Evolutionary conservation across 2,888 invertebrate genomes (phyloP).

Genomic region (Catocala fraxini): DNA sequence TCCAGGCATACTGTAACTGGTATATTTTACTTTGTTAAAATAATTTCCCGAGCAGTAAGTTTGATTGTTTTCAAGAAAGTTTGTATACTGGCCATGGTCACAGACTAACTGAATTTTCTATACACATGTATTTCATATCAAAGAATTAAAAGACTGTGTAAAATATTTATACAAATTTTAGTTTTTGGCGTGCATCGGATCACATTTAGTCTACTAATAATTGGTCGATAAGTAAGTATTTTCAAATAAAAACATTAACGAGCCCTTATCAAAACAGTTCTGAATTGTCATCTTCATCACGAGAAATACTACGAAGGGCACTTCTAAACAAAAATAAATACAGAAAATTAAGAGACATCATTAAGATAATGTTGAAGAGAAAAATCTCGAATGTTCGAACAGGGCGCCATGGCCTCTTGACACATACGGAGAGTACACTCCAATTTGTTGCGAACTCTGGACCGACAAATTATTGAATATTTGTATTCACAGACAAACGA

Average conservation of each 20-base stretch:
- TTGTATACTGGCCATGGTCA: no score
- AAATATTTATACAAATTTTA: no score
- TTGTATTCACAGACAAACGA: conserved; percentile 24
- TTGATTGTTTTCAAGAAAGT: no score
- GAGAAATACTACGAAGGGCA: conserved; percentile 1
- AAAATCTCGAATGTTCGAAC: conserved; percentile 49
- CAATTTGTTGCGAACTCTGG: conserved; percentile 58
- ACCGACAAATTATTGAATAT: conserved; percentile 42
- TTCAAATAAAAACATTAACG: background rate
- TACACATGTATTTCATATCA: no score
- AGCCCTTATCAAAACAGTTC: background rate
- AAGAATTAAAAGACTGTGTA: no score
- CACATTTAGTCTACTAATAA: no score
- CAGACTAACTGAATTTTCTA: no score
- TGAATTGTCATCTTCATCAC: background rate
- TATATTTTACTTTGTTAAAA: no score
- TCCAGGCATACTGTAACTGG: no score
- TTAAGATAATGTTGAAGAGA: conserved; percentile 48
- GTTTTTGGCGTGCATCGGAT: no score
- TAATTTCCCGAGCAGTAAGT: no score
- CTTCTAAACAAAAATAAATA: conserved; percentile 19
- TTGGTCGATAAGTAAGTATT: no score
- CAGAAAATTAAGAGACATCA: conserved; percentile 43
- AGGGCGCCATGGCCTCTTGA: conserved; percentile 51
- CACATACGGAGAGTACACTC: conserved; percentile 55